Conservation (phyloP, 2,888 invertebrate genomes). For the Ormyrus thymus region DNA sequence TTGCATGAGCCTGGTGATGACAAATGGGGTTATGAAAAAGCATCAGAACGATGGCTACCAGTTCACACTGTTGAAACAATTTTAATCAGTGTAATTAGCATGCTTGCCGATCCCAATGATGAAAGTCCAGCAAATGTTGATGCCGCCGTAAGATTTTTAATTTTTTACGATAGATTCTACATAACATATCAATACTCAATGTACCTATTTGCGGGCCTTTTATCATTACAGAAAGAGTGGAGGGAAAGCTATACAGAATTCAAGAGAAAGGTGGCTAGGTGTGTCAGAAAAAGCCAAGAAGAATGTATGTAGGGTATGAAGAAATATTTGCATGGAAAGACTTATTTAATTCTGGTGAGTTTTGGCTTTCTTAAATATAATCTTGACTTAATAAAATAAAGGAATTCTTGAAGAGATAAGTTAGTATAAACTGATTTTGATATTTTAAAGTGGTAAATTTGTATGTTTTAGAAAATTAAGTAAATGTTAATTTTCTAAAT, state of each 20-base stretch:
- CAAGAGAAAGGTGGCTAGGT: constrained; percentile 97
- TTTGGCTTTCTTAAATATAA: background rate
- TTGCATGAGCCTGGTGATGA: constrained; percentile 99
- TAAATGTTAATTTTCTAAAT: background rate
- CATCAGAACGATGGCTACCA: constrained; percentile 98
- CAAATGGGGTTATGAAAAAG: constrained; percentile 98
- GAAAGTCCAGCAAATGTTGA: constrained; percentile 99
- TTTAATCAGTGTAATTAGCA: constrained; percentile 98
- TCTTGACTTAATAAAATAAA: background rate
- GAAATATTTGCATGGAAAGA: constrained; percentile 75
- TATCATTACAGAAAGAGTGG: constrained; percentile 94
- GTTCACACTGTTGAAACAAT: constrained; percentile 99
- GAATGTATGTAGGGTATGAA: constrained; percentile 90
- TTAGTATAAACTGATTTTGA: background rate
- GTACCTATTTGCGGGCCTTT: background rate
- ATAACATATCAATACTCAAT: background rate
- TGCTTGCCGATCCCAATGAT: constrained; percentile 99
- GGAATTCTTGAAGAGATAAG: background rate
- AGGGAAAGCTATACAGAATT: constrained; percentile 97
- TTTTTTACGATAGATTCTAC: background rate
- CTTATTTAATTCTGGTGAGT: constrained; percentile 75
- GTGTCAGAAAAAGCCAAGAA: constrained; percentile 99
- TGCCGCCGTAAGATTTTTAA: constrained; percentile 88
- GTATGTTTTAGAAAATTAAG: background rate
- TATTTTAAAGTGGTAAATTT: background rate